These are phyloP conservation scores for Falcunculus frontatus DNA, from an alignment of 2,113 vertebrate species.

Conservation along the genomic window DNA sequence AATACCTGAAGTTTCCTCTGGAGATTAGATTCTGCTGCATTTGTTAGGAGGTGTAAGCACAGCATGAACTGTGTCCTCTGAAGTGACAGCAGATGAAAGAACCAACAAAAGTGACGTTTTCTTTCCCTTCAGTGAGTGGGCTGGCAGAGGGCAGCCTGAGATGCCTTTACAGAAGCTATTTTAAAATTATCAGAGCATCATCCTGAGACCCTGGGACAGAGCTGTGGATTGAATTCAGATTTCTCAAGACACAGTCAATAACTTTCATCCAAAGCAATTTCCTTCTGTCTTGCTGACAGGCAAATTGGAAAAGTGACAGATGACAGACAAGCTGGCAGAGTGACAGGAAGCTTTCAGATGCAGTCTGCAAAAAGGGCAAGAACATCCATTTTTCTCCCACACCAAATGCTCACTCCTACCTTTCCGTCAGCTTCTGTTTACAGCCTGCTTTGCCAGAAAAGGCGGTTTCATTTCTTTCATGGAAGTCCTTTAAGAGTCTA, in stretches of 20 bases:
- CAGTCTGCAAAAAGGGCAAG: not conserved
- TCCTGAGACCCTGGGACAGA: not conserved
- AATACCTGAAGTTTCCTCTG: not conserved
- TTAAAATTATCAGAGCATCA: not conserved
- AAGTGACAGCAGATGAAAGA: not conserved
- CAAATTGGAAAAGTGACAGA: conserved; percentile 2
- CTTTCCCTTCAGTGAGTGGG: not conserved
- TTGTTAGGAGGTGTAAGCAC: not conserved
- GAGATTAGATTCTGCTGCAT: not conserved
- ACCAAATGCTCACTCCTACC: not conserved
- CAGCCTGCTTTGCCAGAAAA: not conserved
- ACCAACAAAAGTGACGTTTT: not conserved
- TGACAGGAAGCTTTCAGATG: not conserved
- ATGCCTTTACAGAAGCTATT: not conserved
- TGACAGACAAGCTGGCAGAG: not conserved
- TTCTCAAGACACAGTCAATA: not conserved
- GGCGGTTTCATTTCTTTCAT: not conserved
- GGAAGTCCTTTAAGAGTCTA: not conserved
- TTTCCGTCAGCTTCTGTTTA: not conserved
- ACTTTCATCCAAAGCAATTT: conserved; percentile 11
- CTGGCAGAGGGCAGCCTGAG: not conserved
- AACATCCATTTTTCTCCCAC: not conserved
- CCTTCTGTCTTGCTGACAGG: conserved; percentile 13
- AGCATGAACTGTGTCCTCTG: not conserved
- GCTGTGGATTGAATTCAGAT: not conserved